Conservation (phyloP, 2,113 vertebrate genomes). For the Chunga burmeisteri region DNA sequence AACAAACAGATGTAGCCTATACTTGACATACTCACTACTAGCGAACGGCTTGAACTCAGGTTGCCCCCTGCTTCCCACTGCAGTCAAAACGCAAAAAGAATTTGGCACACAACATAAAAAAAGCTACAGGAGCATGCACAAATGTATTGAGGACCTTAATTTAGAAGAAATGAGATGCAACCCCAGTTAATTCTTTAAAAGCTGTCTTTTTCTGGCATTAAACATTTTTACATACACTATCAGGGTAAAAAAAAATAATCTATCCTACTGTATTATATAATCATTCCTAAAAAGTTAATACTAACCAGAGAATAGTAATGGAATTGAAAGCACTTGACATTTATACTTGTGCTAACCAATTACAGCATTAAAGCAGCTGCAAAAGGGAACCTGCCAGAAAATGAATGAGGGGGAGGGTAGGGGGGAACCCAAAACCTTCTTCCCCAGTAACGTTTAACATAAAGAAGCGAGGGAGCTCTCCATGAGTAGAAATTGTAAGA, state of each 20-base stretch:
- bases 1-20: constrained; percentile 25
- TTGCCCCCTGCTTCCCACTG: neutral
- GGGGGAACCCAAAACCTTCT: neutral
- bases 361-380: constrained; percentile 12
- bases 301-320: constrained; percentile 11
- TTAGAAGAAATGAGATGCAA: neutral
- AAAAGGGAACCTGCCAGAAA: constrained; percentile 36
- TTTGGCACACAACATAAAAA: neutral
- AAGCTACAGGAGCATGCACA: neutral
- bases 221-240: rapidly evolving
- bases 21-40: constrained; percentile 2
- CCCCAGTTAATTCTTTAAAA: neutral
- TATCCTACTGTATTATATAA: neutral
- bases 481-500: neutral
- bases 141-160: neutral
- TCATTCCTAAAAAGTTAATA: constrained; percentile 19
- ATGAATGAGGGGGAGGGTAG: neutral
- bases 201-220: neutral
- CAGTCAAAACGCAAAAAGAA: neutral
- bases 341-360: constrained; percentile 21
- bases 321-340: constrained; percentile 36
- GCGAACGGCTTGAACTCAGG: neutral
- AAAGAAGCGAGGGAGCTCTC: neutral
- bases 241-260: neutral
- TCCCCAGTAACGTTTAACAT: neutral